Evolutionary conservation across 2,888 invertebrate genomes (phyloP).

Genomic region (Pollenia labialis): DNA sequence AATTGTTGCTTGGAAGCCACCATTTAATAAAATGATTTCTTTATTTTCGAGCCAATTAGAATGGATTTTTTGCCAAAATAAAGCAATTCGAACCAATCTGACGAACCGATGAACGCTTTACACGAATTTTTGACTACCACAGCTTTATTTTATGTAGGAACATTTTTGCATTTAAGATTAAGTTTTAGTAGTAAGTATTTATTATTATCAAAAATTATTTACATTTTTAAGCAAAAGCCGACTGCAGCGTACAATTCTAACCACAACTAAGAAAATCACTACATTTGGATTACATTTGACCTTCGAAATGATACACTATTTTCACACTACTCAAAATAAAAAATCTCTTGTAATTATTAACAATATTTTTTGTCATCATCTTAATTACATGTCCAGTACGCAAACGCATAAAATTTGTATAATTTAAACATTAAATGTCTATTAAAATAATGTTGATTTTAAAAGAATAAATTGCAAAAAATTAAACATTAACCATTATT

Average conservation of each 20-base stretch:
- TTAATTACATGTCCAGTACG: conserved; percentile 5
- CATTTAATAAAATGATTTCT: too few relatives aligned
- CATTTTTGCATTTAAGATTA: too few relatives aligned
- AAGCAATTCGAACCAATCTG: too few relatives aligned
- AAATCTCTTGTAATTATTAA: conserved; percentile 29
- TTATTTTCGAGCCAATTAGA: too few relatives aligned
- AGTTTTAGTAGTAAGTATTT: too few relatives aligned
- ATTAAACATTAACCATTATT: conserved; percentile 26
- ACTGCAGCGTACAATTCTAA: neutral
- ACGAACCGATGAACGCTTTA: too few relatives aligned
- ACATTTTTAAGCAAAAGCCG: neutral
- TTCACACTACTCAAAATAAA: conserved; percentile 43
- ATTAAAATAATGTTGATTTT: conserved; percentile 50
- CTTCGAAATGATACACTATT: conserved; percentile 19
- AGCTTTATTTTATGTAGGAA: too few relatives aligned
- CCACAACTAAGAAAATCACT: neutral
- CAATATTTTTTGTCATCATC: conserved; percentile 21
- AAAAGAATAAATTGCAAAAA: conserved; percentile 46
- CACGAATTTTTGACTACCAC: too few relatives aligned
- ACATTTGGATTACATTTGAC: neutral
- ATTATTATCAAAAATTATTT: neutral
- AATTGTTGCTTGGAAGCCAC: too few relatives aligned
- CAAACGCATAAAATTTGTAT: conserved; percentile 52
- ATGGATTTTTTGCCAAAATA: too few relatives aligned
- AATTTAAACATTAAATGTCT: conserved; percentile 59